A percentile compares a stretch with the other conserved stretches of the same genome.
Conservation (phyloP, 2,888 invertebrate genomes). For the Ennomos fuscantarius region DNA sequence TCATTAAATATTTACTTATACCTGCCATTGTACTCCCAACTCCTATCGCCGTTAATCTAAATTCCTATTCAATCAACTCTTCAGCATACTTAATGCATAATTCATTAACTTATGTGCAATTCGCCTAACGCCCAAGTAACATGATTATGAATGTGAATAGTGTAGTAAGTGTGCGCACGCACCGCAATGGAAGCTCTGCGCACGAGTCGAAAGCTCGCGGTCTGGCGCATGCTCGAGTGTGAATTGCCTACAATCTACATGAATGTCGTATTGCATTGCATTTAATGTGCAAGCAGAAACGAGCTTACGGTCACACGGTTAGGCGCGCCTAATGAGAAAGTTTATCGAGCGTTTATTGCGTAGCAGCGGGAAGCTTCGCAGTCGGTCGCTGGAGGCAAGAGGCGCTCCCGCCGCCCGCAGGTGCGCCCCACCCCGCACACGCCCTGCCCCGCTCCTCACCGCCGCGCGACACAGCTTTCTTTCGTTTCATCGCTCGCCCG, state of each 20-base stretch:
- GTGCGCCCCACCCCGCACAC: constrained; percentile 64
- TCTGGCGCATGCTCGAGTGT: constrained; percentile 53
- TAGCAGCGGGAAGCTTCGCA: constrained; percentile 81
- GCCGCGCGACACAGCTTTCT: constrained; percentile 63
- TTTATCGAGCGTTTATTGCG: constrained; percentile 85
- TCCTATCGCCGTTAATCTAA: no score
- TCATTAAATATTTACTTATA: no score
- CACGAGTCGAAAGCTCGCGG: constrained; percentile 52
- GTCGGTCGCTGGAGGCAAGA: constrained; percentile 64
- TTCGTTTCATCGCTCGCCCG: constrained; percentile 53
- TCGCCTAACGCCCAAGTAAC: constrained; percentile 21
- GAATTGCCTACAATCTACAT: constrained; percentile 64
- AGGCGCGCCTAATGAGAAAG: constrained; percentile 85
- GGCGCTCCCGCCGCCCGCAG: constrained; percentile 74
- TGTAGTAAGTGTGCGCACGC: constrained; percentile 45
- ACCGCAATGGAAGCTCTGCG: constrained; percentile 46
- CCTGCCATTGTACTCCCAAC: no score
- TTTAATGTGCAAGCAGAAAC: constrained; percentile 75
- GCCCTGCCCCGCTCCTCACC: constrained; percentile 53
- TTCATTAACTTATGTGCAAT: no score
- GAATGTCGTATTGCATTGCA: constrained; percentile 71
- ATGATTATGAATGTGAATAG: constrained; percentile 41
- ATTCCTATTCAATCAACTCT: no score
- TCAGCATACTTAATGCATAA: no score
- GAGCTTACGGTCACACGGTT: constrained; percentile 83